Evolutionary conservation across 53 echinoderm and acorn worm species (phyloP), one percentile per base, ranked within the genome.

Genomic region (Paracentrotus lividus): DNA sequence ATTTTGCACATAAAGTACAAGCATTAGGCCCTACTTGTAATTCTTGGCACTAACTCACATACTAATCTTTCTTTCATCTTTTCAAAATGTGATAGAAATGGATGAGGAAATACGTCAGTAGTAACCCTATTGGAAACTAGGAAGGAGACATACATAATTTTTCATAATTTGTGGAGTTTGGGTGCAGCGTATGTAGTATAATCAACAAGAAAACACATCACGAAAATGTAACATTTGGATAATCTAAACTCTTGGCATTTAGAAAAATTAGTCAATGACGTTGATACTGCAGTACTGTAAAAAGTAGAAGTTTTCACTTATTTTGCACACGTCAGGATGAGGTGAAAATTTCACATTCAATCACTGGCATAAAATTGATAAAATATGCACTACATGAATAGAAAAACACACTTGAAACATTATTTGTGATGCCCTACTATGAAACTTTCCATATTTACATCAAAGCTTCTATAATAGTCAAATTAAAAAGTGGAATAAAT

Each of bases 81-180:
- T 38, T 36, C 38, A 20, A 29, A 64, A 64, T 27, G 18, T 64
- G 64, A 64, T 64, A 31, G 12, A 13, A 72, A 36, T 72, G 36
- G 40, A 72, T 72, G 15, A 72, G 72, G 72, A 72, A 72, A 20
- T 72, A 72, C 72, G 72, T 72, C 72, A 40, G 72, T 36, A 72
- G 72, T n/a, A n/a, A n/a, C 72, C 40, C 4, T 40, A 72, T 72
- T 72, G 34, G 72, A 72, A 72, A 72, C 40, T 6, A 72, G 72
- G 72, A 72, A 72, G 72, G 72, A 72, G 40, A 21, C 72, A 38
- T 69, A 36, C 5, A 69, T 69, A 15, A 16, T 18, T 38, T n/a
- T 27, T 36, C 72, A 72, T 72, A 72, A 72, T 72, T 36, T 40
- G 40, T 20, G 16, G 40, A 72, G 40, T 38, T 36, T 72, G 72